Conservation (phyloP, 2,797 vertebrate genomes). For the Eulemur coronatus region DNA sequence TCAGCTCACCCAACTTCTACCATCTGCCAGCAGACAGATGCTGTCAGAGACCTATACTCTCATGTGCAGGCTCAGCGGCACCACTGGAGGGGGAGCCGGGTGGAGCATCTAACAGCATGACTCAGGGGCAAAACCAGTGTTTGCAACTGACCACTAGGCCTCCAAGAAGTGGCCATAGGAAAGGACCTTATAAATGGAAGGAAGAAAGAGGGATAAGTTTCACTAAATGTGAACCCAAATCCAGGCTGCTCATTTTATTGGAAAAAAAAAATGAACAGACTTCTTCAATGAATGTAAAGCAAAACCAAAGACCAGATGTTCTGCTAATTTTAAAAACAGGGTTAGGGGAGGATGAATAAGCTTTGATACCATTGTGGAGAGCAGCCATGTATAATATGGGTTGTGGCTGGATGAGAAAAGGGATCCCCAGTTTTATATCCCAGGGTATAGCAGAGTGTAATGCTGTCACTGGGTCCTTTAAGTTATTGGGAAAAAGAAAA, state of each 20-base stretch:
- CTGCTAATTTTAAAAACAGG: not conserved
- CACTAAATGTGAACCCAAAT: not conserved
- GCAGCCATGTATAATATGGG: not conserved
- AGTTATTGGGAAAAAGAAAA: not conserved
- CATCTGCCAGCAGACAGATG: not conserved
- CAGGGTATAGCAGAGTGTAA: not conserved
- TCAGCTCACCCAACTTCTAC: not conserved
- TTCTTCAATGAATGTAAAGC: not conserved
- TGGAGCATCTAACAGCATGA: not conserved
- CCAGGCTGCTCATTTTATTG: not conserved
- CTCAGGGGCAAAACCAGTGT: not conserved
- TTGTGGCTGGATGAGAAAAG: not conserved
- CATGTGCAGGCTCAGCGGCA: not conserved
- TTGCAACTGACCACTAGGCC: not conserved
- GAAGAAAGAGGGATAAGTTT: not conserved
- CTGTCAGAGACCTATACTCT: not conserved
- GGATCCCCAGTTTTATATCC: not conserved
- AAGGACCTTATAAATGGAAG: not conserved
- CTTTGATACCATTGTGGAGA: not conserved
- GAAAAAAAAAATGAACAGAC: not conserved
- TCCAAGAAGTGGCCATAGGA: not conserved
- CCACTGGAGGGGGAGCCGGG: not conserved
- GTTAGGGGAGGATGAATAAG: not conserved
- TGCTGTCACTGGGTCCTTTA: not conserved
- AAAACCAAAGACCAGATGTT: constrained; percentile 5